Evolutionary conservation across 2,113 vertebrate species (phyloP).

Genomic region (Muntiacus muntjak): DNA sequence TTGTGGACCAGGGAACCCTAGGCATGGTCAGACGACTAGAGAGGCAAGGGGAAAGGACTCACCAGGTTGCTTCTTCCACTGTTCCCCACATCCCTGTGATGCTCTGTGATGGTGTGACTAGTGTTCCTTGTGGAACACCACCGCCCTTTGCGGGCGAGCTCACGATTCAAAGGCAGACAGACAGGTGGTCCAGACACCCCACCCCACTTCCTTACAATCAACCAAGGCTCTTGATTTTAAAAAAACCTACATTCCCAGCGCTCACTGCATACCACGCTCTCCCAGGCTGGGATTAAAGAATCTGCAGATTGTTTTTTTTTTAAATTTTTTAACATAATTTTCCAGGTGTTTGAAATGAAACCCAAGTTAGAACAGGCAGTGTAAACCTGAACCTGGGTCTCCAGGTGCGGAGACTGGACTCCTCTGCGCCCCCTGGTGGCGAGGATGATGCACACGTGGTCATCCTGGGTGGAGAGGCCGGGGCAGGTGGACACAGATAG

Average conservation of each 20-base stretch:
- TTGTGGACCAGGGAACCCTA: not conserved
- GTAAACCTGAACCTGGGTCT: not conserved
- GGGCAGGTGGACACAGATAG: not conserved
- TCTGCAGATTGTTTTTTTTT: not conserved
- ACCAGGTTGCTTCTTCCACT: not conserved
- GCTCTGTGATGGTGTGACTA: fast-evolving
- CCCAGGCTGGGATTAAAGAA: not conserved
- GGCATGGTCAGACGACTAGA: not conserved
- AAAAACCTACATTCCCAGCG: not conserved
- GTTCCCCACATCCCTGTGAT: fast-evolving
- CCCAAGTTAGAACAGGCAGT: not conserved
- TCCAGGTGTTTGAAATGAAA: not conserved
- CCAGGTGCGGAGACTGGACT: fast-evolving
- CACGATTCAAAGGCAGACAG: not conserved
- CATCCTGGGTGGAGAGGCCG: not conserved
- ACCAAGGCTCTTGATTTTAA: not conserved
- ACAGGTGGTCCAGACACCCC: not conserved
- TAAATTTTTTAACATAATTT: not conserved
- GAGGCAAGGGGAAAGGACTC: not conserved
- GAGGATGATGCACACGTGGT: fast-evolving
- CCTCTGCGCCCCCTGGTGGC: conserved; percentile 59
- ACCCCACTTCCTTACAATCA: too few relatives aligned
- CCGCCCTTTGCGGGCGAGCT: not conserved
- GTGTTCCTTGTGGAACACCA: not conserved
- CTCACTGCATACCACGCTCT: not conserved